Conservation (phyloP, 2,797 vertebrate species). For the Sebastes minor region DNA sequence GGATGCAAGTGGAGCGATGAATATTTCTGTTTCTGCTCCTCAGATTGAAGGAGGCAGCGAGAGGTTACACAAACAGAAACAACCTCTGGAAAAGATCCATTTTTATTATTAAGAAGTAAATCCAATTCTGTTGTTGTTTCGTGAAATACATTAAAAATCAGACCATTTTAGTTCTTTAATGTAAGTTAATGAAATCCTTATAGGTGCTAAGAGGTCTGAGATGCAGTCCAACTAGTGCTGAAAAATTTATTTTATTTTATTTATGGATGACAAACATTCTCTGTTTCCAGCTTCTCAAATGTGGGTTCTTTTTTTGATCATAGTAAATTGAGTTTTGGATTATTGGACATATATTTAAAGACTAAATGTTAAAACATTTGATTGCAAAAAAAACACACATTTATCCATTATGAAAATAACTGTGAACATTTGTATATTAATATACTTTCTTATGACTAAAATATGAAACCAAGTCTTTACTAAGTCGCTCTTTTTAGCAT, state of each 20-base stretch:
- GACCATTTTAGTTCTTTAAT: background rate
- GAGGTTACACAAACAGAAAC: slow-evolving; percentile 25
- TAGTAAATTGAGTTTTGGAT: background rate
- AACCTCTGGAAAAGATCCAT: background rate
- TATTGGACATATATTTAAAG: background rate
- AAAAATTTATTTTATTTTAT: background rate
- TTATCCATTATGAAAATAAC: background rate
- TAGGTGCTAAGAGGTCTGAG: background rate
- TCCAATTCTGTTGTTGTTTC: background rate
- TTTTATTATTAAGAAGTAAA: background rate
- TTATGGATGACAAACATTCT: background rate
- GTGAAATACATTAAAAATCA: background rate
- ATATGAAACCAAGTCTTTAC: too few species aligned
- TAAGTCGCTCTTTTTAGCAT: background rate
- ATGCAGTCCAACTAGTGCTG: rapidly evolving
- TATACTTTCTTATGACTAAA: background rate
- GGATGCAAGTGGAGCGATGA: slow-evolving; percentile 45
- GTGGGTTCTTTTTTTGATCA: background rate
- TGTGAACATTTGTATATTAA: background rate
- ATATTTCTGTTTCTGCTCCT: slow-evolving; percentile 67
- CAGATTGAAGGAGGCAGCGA: slow-evolving; percentile 20
- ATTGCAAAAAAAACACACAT: background rate
- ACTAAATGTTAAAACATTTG: background rate
- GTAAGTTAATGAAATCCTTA: background rate
- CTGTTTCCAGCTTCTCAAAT: background rate